Base-by-base conservation (phyloP, 2,888 invertebrate species). In the Autographa gamma region DNA sequence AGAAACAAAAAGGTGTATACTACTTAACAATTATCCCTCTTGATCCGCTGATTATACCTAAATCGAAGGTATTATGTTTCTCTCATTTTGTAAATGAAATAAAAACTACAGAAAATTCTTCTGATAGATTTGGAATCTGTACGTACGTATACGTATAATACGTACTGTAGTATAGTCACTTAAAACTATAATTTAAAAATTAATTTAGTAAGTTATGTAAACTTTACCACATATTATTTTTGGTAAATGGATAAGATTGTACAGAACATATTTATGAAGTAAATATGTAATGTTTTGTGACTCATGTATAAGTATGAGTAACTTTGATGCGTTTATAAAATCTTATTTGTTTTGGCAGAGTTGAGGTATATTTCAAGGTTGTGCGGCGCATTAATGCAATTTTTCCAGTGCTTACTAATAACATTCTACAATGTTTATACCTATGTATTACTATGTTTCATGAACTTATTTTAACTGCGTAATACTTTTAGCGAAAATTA, bases 281-380 rank as follows among this genome's bases (percentile, higher is more conserved):
- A 48, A 48, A 48, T n/a, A 48, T n/a, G 48, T 48, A n/a, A n/a
- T 48, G n/a, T 48, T 48, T n/a, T 6, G 48, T 48, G 48, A 48
- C 48, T 48, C 48, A 48, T 48, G 48, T n/a, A 25, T 25, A 25
- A 48, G 6, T 48, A 48, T 48, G n/a, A 48, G 6, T 48, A n/a
- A 48, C 6, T 7, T 48, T n/a, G n/a, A n/a, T 48, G 48, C 48
- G 48, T n/a, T 48, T 48, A 48, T n/a, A 48, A 16, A 43, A 16
- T 48, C n/a, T n/a, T 48, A 8, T 48, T 48, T 5, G 16, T 48
- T 48, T 48, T 48, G 48, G 48, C n/a, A 5, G n/a, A n/a, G 48
- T n/a, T 48, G 16, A n/a, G 16, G 14, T 7, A 48, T 48, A 6
- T 48, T n/a, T 48, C 48, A 48, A 48, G 48, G 48, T n/a, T n/a